Evolutionary conservation across 2,113 vertebrate species (phyloP), one percentile per base, ranked within the genome.

Genomic region (Centropus bengalensis): DNA sequence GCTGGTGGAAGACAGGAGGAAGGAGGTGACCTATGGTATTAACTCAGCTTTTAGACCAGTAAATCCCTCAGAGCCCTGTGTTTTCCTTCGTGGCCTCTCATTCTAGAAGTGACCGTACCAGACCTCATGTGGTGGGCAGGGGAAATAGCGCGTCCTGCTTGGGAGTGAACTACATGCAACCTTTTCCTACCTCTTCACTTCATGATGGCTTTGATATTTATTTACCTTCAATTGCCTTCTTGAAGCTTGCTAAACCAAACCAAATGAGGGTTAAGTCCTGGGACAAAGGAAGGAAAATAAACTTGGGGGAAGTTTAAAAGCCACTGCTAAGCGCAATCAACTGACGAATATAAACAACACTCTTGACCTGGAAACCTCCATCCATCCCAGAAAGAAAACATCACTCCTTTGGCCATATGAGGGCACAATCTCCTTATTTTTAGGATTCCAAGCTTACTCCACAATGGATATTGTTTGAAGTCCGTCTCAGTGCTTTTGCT

Each of bases 401-500:
- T 84, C 64, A 52, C 70, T 75, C 22, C 28, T 82, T 82, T 95
- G 81, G 58, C 94, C 91, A 95, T 94, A 68, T 73, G 93, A 94
- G 94, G 94, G 94, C 94, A 96, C 87, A 94, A 44, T 91, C 87
- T 87, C 93, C 70, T 88, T 63, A 91, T 56, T 92, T 92, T 91
- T 96, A 85, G 33, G 40, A 40, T 42, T 49, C 44, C 69, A 70
- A 22, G 42, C n/a, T 47, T 51, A 30, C 60, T 77, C 51, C 40
- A 44, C 49, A 44, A 67, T 71, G 86, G 68, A 73, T 89, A 40
- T 77, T 71, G 70, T 78, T 22, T 75, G 49, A 78, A 79, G 77
- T 26, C 42, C 62, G 56, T 79, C 47, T 56, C 40, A 6, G 66
- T 30, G 60, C 33, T 49, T 73, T 82, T 78, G 44, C 66, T 86